phyloP scores from a whole-genome alignment of 2,888 invertebrate species.

The Arge pagana region DNA sequence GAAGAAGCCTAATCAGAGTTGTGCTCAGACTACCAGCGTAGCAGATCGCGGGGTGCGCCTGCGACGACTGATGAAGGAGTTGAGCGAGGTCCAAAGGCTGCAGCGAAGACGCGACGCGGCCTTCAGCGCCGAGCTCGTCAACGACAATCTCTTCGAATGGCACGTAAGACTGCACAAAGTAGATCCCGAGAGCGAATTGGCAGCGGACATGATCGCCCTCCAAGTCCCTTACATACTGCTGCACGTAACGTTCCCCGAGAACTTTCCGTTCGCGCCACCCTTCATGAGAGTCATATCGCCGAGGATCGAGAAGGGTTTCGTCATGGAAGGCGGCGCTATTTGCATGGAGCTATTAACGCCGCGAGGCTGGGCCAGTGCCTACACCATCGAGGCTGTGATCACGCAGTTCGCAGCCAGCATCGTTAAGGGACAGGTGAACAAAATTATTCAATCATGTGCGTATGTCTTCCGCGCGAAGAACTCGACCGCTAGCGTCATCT shows the following conservation, averaged over 20 bases:
- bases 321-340: slow-evolving; percentile 90
- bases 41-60: slow-evolving; percentile 69
- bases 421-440: slow-evolving; percentile 75
- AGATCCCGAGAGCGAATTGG: slow-evolving; percentile 82
- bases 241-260: slow-evolving; percentile 83
- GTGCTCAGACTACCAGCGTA: slow-evolving; percentile 34
- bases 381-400: slow-evolving; percentile 84
- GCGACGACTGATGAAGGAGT: slow-evolving; percentile 83
- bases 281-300: slow-evolving; percentile 74
- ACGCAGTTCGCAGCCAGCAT: slow-evolving; percentile 90
- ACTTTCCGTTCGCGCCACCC: slow-evolving; percentile 87
- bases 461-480: too few species aligned
- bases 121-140: slow-evolving; percentile 83
- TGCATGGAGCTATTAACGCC: slow-evolving; percentile 88
- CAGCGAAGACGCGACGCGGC: slow-evolving; percentile 74
- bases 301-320: slow-evolving; percentile 81
- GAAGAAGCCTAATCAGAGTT: slow-evolving; percentile 43
- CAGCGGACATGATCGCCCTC: slow-evolving; percentile 79
- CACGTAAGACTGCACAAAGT: slow-evolving; percentile 80
- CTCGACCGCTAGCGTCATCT: too few species aligned
- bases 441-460: too few species aligned
- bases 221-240: slow-evolving; percentile 76
- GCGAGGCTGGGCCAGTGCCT: slow-evolving; percentile 86
- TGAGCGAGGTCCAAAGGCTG: slow-evolving; percentile 76
- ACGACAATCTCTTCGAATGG: slow-evolving; percentile 89